Evolutionary conservation across 2,888 invertebrate species (phyloP).

Genomic region (Athripsodes cinereus): DNA sequence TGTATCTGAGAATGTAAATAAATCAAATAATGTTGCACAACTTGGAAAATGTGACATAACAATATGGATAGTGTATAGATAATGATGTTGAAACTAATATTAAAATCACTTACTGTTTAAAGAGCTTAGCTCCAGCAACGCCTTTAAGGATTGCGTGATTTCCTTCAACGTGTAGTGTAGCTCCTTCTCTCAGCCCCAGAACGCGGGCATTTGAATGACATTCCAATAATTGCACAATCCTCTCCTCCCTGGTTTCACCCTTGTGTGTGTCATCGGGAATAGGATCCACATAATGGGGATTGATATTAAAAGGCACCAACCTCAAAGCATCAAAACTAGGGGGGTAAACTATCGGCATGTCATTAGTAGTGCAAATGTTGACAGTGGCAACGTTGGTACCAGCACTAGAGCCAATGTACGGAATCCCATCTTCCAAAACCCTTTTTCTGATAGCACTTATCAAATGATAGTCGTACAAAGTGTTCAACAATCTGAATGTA

Average conservation of each 20-base stretch:
- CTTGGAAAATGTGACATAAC: too few relatives aligned
- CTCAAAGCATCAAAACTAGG: conserved; percentile 65
- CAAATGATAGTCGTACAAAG: conserved; percentile 61
- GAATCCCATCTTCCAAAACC: conserved; percentile 56
- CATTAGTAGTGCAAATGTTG: conserved; percentile 79
- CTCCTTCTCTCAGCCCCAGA: conserved; percentile 68
- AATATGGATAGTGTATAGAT: too few relatives aligned
- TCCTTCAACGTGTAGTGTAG: conserved; percentile 56
- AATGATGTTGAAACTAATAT: background rate
- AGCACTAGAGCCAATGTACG: conserved; percentile 75
- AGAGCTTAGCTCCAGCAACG: conserved; percentile 56
- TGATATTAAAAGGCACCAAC: conserved; percentile 77
- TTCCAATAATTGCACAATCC: conserved; percentile 63
- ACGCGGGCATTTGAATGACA: conserved; percentile 55
- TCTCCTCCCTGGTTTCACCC: conserved; percentile 73
- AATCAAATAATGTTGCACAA: too few relatives aligned
- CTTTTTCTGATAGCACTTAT: conserved; percentile 56
- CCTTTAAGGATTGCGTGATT: conserved; percentile 56
- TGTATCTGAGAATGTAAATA: too few relatives aligned
- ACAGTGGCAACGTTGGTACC: conserved; percentile 78
- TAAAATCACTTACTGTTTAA: conserved; percentile 50
- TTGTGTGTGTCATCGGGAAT: conserved; percentile 58
- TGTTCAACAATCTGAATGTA: conserved; percentile 67
- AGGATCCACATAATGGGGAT: conserved; percentile 74
- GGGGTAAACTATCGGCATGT: conserved; percentile 81